Conservation (phyloP, 2,113 vertebrate species). For the Anoura caudifer region DNA sequence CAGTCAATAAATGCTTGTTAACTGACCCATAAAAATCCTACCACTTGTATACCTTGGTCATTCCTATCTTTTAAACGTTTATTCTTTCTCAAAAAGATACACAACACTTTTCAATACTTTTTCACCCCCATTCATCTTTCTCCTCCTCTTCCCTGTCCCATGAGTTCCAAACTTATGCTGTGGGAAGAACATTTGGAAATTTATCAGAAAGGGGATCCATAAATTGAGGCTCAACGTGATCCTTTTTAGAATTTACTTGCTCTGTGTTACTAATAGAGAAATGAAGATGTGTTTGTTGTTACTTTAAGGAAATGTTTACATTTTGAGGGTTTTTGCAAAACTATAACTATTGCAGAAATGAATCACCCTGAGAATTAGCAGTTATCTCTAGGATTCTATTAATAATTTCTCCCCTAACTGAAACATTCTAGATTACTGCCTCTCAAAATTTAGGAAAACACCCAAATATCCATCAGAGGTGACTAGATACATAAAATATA, state of each 20-base stretch:
- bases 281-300: background rate
- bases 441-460: background rate
- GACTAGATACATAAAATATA: background rate
- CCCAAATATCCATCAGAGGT: background rate
- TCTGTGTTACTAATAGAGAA: background rate
- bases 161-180: background rate
- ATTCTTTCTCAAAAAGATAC: background rate
- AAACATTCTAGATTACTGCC: background rate
- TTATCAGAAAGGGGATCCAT: background rate
- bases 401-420: background rate
- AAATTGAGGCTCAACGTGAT: background rate
- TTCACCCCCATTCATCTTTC: background rate
- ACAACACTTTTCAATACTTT: background rate
- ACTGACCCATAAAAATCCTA: background rate
- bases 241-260: background rate
- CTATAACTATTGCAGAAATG: background rate
- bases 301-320: background rate
- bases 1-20: background rate
- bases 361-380: background rate
- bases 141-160: background rate
- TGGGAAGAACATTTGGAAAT: background rate
- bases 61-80: background rate
- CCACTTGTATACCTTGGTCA: background rate
- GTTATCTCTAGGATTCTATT: background rate
- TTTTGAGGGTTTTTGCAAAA: background rate